Evolutionary conservation across 2,113 vertebrate species (phyloP).

Genomic region (Climacteris rufus): DNA sequence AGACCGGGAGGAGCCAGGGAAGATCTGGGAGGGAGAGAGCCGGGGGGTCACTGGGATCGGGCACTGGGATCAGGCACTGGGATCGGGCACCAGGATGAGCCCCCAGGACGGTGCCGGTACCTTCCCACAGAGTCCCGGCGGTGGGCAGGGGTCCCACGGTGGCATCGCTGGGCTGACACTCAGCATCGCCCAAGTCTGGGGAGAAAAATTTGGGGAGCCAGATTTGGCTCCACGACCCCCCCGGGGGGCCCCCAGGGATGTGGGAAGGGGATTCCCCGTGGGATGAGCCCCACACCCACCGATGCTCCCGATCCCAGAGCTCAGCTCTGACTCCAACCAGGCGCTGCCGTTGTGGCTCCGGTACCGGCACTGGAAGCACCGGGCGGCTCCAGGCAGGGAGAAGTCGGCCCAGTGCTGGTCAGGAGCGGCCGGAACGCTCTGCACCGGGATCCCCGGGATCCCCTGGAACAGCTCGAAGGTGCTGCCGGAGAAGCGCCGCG

Average conservation of each 20-base stretch:
- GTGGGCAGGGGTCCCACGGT: background rate
- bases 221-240: background rate
- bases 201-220: background rate
- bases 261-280: too few species aligned
- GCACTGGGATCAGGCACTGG: background rate
- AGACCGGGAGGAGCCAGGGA: background rate
- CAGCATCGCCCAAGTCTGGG: background rate
- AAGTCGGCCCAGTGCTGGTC: background rate
- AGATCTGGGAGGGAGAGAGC: background rate
- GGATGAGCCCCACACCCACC: background rate
- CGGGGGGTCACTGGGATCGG: background rate
- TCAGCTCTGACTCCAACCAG: background rate
- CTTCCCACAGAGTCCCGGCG: too few species aligned
- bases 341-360: background rate
- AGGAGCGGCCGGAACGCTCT: accelerated
- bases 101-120: background rate
- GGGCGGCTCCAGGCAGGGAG: background rate
- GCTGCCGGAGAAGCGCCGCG: background rate
- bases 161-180: background rate
- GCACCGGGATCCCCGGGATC: accelerated
- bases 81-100: background rate
- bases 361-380: background rate
- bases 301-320: accelerated
- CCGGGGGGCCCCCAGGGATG: background rate
- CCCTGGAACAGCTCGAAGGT: background rate